These are phyloP conservation scores for Rhynchonycteris naso DNA, from an alignment of 2,797 vertebrate species.

Conservation along the genomic window DNA sequence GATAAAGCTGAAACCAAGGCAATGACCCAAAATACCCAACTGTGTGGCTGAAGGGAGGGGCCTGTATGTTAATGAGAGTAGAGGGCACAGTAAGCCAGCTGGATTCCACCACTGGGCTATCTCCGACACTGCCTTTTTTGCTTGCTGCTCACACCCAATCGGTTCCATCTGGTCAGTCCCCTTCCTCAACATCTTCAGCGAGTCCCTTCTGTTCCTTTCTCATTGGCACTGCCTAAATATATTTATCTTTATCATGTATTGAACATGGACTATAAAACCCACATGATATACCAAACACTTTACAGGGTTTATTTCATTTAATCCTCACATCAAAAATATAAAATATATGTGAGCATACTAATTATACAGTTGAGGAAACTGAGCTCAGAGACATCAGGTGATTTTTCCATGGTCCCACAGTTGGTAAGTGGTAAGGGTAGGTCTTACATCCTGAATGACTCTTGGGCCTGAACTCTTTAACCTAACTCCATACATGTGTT, in stretches of 20 bases:
- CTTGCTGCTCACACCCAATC: neutral
- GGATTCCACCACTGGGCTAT: neutral
- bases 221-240: neutral
- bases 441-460: neutral
- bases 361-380: neutral
- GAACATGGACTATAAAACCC: neutral
- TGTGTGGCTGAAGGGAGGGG: neutral
- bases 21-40: neutral
- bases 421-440: neutral
- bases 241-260: neutral
- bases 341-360: neutral
- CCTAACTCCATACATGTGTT: neutral
- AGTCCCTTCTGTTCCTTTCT: neutral
- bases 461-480: neutral
- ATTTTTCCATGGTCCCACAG: neutral
- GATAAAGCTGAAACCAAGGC: neutral
- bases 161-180: neutral
- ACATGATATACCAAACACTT: neutral
- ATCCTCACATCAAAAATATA: neutral
- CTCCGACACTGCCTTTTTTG: neutral
- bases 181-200: neutral
- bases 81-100: neutral
- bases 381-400: neutral
- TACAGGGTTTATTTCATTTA: neutral
- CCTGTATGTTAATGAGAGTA: neutral